Base-by-base conservation (phyloP, 2,113 vertebrate species). In the Sorex fumeus region DNA sequence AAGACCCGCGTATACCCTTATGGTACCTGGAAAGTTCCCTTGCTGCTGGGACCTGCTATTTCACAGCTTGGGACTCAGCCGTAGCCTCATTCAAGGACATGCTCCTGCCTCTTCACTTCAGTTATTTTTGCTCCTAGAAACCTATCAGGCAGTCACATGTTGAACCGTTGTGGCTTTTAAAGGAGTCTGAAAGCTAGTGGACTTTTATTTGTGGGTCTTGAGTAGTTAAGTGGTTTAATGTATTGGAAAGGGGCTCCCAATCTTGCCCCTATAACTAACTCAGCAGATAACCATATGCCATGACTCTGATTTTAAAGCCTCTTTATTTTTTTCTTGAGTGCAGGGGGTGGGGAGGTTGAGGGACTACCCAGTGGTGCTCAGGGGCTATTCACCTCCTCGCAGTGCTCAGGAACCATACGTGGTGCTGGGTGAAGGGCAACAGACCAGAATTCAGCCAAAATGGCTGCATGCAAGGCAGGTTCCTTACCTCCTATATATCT, bases 261-360 rank as follows among this genome's bases (percentile, higher is more conserved):
- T 15, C 8, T 32, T 66, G 64, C 25, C 0, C 6, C 5, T 0
- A 21, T 23, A 0, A 8, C 47, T 27, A 3, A 43, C 11, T 79
- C 16, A 0, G 57, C 27, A 4, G 34, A 28, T 6, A 8, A 25
- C 53, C 9, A 0, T 0, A 2, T 21, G 40, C 62, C 28, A 2
- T 27, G 2, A 27, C 6, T 0, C 0, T 10, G 6, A 0, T 6
- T 15, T 45, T 0, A 0, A 30, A 15, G 34, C 13, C 32, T 50
- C 9, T 50, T 13, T 47, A 6, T 47, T 3, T 60, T 60, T 23
- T 60, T 60, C 57, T 60, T 60, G 57, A 7, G 53, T 40, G 40
- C 4, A 7, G 3, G 40, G 40, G 40, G 40, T 3, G 40, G 4
- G 40, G 40, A 40, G 57, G 57, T 19, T 23, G 15, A 60, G 57